Evolutionary conservation across 2,113 vertebrate species (phyloP), one percentile per base, ranked within the genome.

Genomic region (Pongo abelii): DNA sequence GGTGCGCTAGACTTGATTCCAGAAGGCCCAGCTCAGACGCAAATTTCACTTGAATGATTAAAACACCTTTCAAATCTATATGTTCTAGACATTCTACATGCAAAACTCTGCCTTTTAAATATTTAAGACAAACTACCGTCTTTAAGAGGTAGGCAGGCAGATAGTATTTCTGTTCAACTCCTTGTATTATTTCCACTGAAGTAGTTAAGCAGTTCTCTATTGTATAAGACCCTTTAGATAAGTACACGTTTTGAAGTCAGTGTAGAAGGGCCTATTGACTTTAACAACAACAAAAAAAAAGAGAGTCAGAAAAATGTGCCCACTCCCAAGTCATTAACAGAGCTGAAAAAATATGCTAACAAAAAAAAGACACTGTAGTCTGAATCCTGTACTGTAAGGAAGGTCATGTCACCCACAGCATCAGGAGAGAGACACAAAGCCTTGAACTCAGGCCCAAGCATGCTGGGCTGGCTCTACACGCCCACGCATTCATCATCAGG

Each of bases 331-430:
- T 97, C 97, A 97, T 98, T 98, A 98, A 95, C 84, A 78, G 95
- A 97, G 78, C 95, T 96, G 95, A 96, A 97, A 97, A 97, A 97
- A 96, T 97, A 98, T 96, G 96, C 97, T 97, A 97, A 97, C 93
- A 96, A 86, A 81, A 96, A 86, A 92, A 88, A 97, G 95, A 90
- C 86, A 87, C 81, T 81, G 30, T 84, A 77, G 77, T 69, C 75
- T 96, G 97, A 97, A 92, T 98, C 70, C 92, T 77, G 50, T 88
- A 88, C 90, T 95, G 50, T 95, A 95, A 94, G 67, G 85, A 89
- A 97, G 97, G 96, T 97, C 96, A 85, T 23, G 95, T 85, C 96
- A 96, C 80, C 75, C 88, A 80, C 84, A 92, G 95, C 74, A 91
- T 96, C 84, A 96, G 84, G 84, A 95, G 57, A 95, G 57, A 91